Base-by-base conservation (phyloP, 2,888 invertebrate genomes). In the Melieria crassipennis region DNA sequence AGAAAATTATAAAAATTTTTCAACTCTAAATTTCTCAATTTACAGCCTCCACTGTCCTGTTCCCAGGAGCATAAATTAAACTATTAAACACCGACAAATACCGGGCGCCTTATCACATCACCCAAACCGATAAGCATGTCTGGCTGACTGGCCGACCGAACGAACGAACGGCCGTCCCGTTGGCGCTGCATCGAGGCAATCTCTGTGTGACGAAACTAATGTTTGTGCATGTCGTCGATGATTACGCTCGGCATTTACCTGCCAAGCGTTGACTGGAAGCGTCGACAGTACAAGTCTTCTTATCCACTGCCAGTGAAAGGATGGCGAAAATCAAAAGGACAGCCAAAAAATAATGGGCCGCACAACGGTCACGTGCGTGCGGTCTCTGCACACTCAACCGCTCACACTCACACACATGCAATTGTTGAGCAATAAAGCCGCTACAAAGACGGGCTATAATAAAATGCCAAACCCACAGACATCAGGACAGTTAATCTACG, bases 401-500 rank as follows among this genome's bases (percentile, higher is more conserved):
- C 50, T n/a, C n/a, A n/a, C n/a, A n/a, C n/a, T n/a, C n/a, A n/a
- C n/a, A 48, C 58, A 52, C 47, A 52, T 46, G 30, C 10, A 55
- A 61, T 45, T 50, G 52, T 7, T 43, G 52, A 58, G 10, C 43
- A 67, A 52, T 50, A 67, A 67, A 67, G 67, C 60, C 60, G 45
- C 57, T 13, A 61, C 60, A 10, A 67, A 67, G 50, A 60, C 30
- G 30, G 3, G 52, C 52, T n/a, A 52, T 52, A 52, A 52, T 62
- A 56, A 69, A 30, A 52, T 30, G 42, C 42, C 69, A 63, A 30
- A 62, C 62, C 69, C 65, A 69, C 60, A 73, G 73, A 73, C 71
- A 71, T 62, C 70, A 70, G 61, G 48, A 64, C 71, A 62, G 69
- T 73, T 71, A 71, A 73, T 73, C 69, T 73, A 57, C 30, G 61